Evolutionary conservation across 1,140 invertebrate species (phyloP).

Genomic region (Pectinophora gossypiella): DNA sequence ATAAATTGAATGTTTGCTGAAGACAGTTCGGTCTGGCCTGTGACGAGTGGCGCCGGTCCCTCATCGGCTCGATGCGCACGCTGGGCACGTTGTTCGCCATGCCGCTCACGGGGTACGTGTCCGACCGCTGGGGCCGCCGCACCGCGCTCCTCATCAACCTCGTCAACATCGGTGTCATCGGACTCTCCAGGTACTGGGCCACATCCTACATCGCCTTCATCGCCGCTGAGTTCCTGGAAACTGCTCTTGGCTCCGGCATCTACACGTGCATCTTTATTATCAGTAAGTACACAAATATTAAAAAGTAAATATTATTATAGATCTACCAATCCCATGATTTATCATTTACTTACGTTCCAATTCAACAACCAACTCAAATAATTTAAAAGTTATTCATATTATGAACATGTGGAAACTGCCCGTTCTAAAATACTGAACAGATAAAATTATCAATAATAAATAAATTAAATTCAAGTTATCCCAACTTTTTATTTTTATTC

Average conservation of each 20-base stretch:
- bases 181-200: slow-evolving; percentile 80
- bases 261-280: slow-evolving; percentile 62
- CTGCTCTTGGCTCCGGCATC: slow-evolving; percentile 68
- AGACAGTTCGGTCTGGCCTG: slow-evolving; percentile 51
- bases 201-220: slow-evolving; percentile 79
- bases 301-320: too few species aligned
- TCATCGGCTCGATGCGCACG: slow-evolving; percentile 48
- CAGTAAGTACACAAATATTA: slow-evolving; percentile 37
- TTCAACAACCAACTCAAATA: too few species aligned
- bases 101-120: slow-evolving; percentile 69
- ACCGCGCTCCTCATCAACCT: slow-evolving; percentile 78
- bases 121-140: slow-evolving; percentile 79
- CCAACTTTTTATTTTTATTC: slow-evolving; percentile 26
- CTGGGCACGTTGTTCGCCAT: slow-evolving; percentile 50
- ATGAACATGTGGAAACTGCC: too few species aligned
- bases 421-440: too few species aligned
- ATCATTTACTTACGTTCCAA: too few species aligned
- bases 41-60: slow-evolving; percentile 41
- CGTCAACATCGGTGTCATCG: slow-evolving; percentile 69
- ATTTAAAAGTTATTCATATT: too few species aligned
- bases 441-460: too few species aligned
- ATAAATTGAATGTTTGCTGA: neutral
- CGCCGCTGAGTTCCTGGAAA: slow-evolving; percentile 79
- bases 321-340: too few species aligned
- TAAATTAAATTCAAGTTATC: too few species aligned